Conservation (phyloP, 2,888 invertebrate species). For the Catocala fraxini region DNA sequence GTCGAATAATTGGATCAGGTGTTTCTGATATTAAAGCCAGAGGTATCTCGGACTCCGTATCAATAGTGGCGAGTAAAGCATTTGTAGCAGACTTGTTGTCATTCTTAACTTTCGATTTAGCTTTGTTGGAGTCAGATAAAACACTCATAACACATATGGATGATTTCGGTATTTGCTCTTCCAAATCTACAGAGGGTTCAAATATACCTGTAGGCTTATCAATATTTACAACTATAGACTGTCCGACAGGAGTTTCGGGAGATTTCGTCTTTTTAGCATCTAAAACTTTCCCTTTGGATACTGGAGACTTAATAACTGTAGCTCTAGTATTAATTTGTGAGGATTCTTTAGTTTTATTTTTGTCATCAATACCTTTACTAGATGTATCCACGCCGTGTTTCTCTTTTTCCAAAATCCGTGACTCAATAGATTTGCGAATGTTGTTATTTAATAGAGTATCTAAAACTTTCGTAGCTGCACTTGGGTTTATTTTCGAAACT, state of each 20-base stretch:
- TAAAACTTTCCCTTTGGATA: conserved; percentile 81
- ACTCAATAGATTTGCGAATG: conserved; percentile 84
- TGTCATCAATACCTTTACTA: conserved; percentile 68
- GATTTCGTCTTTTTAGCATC: conserved; percentile 80
- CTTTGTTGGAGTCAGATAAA: conserved; percentile 75
- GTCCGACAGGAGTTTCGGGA: conserved; percentile 61
- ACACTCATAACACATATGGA: conserved; percentile 82
- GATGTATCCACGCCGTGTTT: conserved; percentile 64
- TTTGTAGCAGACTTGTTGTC: conserved; percentile 62
- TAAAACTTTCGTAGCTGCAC: conserved; percentile 84
- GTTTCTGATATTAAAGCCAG: conserved; percentile 77
- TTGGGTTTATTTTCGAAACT: conserved; percentile 88
- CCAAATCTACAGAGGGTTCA: conserved; percentile 90
- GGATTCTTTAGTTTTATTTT: conserved; percentile 71
- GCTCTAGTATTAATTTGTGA: conserved; percentile 83
- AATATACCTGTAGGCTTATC: conserved; percentile 90
- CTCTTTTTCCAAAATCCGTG: conserved; percentile 81
- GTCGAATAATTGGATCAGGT: conserved; percentile 75
- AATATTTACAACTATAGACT: conserved; percentile 74
- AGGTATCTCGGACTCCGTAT: conserved; percentile 80
- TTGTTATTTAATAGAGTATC: conserved; percentile 84
- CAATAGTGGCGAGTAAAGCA: conserved; percentile 69
- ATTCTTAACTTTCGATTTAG: conserved; percentile 68
- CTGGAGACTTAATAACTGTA: conserved; percentile 87
- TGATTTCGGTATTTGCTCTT: conserved; percentile 89